Base-by-base conservation (phyloP, 2,113 vertebrate genomes). In the Lipophrys pholis region DNA sequence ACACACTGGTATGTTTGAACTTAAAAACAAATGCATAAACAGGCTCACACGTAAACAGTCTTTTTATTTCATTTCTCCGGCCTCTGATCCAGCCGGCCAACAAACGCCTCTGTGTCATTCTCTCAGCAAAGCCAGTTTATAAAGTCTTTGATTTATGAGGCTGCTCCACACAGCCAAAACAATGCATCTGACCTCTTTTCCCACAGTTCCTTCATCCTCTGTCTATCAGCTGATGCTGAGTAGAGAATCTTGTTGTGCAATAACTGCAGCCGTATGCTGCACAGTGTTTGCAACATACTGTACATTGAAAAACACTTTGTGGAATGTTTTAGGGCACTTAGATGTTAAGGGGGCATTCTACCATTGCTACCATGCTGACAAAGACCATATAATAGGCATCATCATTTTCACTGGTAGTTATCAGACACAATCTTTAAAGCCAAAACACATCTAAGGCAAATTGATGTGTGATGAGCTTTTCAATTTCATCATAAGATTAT, bases 91-190 rank as follows among this genome's bases (percentile, higher is more conserved):
- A 76, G 46, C 50, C 14, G 76, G 63, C 73, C 46, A 49, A 67
- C 72, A 45, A 75, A 87, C 64, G 71, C 80, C 81, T 82, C 38
- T 48, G 56, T 72, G 76, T 84, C 76, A 53, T 73, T 57, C 56
- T 80, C 74, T 71, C 71, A 65, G 51, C 64, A 52, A 56, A 69
- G 45, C 12, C 60, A 58, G 69, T 76, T 81, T 76, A 76, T 71
- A 56, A 69, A 75, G 64, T 12, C 16, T 80, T 56, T 80, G 80
- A 92, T 84, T 87, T 74, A 90, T 69, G 83, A 82, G 51, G 54
- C 78, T 75, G 65, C 63, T 58, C 66, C 59, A 71, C 69, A 56
- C 68, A 73, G 85, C 83, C 82, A 89, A 82, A 90, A 86, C 79
- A 82, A 82, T 55, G 69, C 73, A 85, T 69, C 61, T 82, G 76